Conservation (phyloP, 2,113 vertebrate genomes). For the Oncorhynchus kisutch region DNA sequence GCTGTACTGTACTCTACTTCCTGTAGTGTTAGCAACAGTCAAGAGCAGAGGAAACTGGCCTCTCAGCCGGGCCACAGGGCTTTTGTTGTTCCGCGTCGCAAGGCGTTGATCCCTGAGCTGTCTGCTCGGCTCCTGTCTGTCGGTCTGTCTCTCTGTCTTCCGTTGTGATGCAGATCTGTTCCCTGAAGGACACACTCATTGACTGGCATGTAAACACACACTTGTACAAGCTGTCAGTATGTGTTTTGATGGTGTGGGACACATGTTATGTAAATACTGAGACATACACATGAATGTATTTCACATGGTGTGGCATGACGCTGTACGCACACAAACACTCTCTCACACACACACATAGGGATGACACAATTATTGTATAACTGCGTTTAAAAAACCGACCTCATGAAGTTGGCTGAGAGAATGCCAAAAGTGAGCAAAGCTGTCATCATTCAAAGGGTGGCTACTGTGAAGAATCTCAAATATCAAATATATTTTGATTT, state of each 20-base stretch:
- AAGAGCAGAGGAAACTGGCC: slow-evolving; percentile 31
- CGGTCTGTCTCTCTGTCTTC: neutral
- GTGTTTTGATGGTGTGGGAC: too few relatives aligned
- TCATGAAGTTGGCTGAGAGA: too few relatives aligned
- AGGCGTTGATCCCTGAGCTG: neutral
- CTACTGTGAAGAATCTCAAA: too few relatives aligned
- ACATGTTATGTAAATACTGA: too few relatives aligned
- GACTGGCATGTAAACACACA: neutral
- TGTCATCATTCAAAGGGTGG: too few relatives aligned
- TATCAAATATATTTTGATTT: too few relatives aligned
- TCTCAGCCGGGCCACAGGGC: slow-evolving; percentile 5
- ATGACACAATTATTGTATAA: too few relatives aligned
- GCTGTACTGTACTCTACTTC: slow-evolving; percentile 44
- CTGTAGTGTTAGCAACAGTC: slow-evolving; percentile 19
- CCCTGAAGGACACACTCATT: slow-evolving; percentile 3
- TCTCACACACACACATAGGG: neutral
- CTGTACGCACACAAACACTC: neutral
- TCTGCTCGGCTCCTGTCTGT: neutral
- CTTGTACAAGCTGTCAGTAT: neutral
- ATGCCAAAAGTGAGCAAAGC: too few relatives aligned
- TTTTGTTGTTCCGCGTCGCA: slow-evolving; percentile 37
- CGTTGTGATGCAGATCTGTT: neutral
- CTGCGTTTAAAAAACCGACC: too few relatives aligned
- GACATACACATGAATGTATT: too few relatives aligned
- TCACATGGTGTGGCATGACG: too few relatives aligned